These are phyloP conservation scores for Chiroxiphia lanceolata DNA, from an alignment of 2,797 vertebrate genomes.

Conservation along the genomic window DNA sequence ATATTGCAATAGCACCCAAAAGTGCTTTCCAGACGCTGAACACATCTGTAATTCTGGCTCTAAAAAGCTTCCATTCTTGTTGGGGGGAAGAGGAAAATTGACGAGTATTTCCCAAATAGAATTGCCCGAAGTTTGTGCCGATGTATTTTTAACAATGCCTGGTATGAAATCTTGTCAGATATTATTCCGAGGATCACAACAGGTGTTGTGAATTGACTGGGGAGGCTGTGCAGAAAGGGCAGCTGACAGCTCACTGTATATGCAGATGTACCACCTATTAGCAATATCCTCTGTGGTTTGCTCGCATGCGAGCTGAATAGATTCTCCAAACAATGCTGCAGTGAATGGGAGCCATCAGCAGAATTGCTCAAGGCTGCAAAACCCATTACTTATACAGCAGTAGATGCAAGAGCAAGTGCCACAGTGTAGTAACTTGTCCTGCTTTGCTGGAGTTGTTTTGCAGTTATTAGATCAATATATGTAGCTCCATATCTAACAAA, in stretches of 20 bases:
- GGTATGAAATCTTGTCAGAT: background rate
- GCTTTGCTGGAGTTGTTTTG: background rate
- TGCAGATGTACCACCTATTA: slow-evolving; percentile 43
- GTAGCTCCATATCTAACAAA: background rate
- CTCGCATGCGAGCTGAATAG: slow-evolving; percentile 6
- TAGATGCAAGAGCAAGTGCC: background rate
- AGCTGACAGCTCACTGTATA: slow-evolving; percentile 28
- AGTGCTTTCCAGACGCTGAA: slow-evolving; percentile 21
- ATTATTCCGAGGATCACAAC: slow-evolving; percentile 12
- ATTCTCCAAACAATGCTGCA: background rate
- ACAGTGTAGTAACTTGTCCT: background rate
- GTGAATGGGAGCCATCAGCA: slow-evolving; percentile 43
- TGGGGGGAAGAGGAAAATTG: background rate
- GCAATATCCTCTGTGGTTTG: slow-evolving; percentile 45
- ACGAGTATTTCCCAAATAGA: background rate
- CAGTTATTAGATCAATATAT: background rate
- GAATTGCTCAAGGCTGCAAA: slow-evolving; percentile 41
- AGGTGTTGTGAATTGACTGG: slow-evolving; percentile 61
- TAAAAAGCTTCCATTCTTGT: background rate
- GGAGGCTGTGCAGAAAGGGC: slow-evolving; percentile 23
- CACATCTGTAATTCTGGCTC: background rate
- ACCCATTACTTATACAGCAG: background rate
- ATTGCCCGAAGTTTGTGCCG: background rate
- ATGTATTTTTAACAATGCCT: slow-evolving; percentile 19
- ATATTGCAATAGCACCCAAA: slow-evolving; percentile 19